Base-by-base conservation (phyloP, 2,113 vertebrate species). In the Thryonomys swinderianus region DNA sequence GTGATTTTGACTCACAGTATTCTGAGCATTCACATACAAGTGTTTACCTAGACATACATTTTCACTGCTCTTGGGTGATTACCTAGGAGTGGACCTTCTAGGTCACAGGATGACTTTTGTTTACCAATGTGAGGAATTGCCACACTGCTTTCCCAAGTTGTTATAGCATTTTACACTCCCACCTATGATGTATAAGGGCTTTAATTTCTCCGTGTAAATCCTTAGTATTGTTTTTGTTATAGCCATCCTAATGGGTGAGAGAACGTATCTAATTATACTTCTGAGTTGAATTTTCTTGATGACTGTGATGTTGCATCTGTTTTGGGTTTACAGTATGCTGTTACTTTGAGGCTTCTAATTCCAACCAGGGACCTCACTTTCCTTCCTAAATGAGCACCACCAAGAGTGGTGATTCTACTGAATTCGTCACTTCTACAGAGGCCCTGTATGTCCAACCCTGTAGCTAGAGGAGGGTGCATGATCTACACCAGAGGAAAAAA, bases 61-160 rank as follows among this genome's bases (percentile, higher is more conserved):
- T 85, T 87, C 5, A 61, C 40, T 82, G 78, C 13, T 62, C 57
- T 66, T 59, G 4, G 23, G 71, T 45, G 8, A 48, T 55, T 73
- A 51, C 3, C 27, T 42, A 94, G 25, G 67, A 48, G 27, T 85
- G 13, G 34, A 64, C 53, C 92, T 91, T 82, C 66, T 91, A 51
- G 18, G 27, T 61, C 37, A 55, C 48, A 30, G 40, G 32, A 71
- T 40, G 53, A 81, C 69, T 30, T 57, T 94, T 71, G 25, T 69
- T 92, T 87, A 93, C 82, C 30, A 53, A 42, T 88, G 51, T 66
- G 79, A 84, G 62, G 90, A 92, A 51, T 11, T 80, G 20, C 25
- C 34, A 55, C 84, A 45, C 37, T 86, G 10, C 37, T 90, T 92
- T 69, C 37, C 14, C 40, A 64, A 71, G 37, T 42, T 71, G 69